A percentile compares a stretch with the other conserved stretches of the same genome.
Evolutionary conservation across 2,797 vertebrate genomes (phyloP).

Genomic region (Malacoctenus gilli): DNA sequence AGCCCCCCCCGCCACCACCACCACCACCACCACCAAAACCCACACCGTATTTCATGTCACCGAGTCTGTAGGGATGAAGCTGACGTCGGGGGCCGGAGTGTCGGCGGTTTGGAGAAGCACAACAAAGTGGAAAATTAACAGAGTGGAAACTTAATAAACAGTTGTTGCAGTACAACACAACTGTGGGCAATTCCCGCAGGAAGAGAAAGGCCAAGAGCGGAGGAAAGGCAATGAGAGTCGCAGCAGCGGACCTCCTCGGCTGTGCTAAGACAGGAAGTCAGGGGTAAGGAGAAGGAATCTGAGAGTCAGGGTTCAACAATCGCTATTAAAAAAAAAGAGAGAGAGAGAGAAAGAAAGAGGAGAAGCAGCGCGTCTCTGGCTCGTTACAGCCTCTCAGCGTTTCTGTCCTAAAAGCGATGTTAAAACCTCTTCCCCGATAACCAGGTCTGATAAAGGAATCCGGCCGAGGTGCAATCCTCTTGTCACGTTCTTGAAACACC

Average conservation of each 20-base stretch:
- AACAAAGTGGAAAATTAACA: constrained; percentile 76
- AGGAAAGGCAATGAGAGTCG: constrained; percentile 61
- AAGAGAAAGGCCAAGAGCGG: constrained; percentile 72
- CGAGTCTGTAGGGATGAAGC: constrained; percentile 31
- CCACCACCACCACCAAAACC: too few relatives aligned
- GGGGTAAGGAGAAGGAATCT: constrained; percentile 72
- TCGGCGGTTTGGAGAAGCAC: constrained; percentile 62
- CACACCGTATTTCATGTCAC: constrained; percentile 61
- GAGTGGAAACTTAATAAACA: constrained; percentile 82
- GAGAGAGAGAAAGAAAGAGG: too few relatives aligned
- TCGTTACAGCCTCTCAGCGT: constrained; percentile 58
- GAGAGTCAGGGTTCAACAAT: constrained; percentile 78
- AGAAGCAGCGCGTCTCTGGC: constrained; percentile 56
- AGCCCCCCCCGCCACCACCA: too few relatives aligned
- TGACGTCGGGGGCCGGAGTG: constrained; percentile 21
- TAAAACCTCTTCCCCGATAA: constrained; percentile 57
- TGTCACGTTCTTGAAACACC: constrained; percentile 65
- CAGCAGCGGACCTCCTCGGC: constrained; percentile 47
- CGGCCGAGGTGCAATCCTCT: constrained; percentile 45
- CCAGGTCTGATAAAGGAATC: constrained; percentile 53
- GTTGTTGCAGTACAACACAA: constrained; percentile 71
- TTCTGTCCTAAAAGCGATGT: constrained; percentile 57
- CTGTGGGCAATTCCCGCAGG: constrained; percentile 73
- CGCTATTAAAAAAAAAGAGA: constrained; percentile 69
- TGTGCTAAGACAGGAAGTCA: constrained; percentile 76